Evolutionary conservation across 2,888 invertebrate species (phyloP), one percentile per base, ranked within the genome.

Genomic region (Drosophila anomalipes): DNA sequence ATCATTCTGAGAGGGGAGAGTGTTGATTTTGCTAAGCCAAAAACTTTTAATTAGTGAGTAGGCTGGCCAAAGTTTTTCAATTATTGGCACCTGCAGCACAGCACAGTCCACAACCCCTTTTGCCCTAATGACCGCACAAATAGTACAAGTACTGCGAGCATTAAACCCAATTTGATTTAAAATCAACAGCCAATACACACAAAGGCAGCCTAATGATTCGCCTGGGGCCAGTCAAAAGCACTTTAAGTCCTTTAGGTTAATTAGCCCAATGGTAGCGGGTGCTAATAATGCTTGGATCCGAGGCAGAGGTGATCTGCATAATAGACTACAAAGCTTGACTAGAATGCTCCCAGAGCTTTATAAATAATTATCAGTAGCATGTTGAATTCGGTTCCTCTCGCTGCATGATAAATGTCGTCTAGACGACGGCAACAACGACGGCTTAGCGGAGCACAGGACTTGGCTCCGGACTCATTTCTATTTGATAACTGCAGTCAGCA

Each of bases 1-100:
- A 74, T 58, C 70, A 70, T 77, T 77, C 60, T 74, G n/a, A 33
- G 16, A 26, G n/a, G 5, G 10, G 51, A n/a, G 10, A 19, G 10
- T 19, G 22, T 3, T 30, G 37, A n/a, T 7, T 19, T 26, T 54
- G 69, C 19, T 60, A 28, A 35, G 60, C 52, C 64, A 61, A 74
- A 87, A 89, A 88, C 86, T 88, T 88, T 88, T 88, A 88, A 88
- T 88, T 88, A 74, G 82, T 72, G 66, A 82, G 86, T 82, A 79
- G 82, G 84, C 83, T 47, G 65, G 62, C 51, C 60, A 86, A 88
- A 88, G 87, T 88, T 88, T 88, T 89, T 88, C 87, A 88, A 88
- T 88, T 88, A 88, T 88, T 86, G 84, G 84, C 87, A 88, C 87
- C 87, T 88, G 86, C 73, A 80, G 58, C 70, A 63, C 37, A 41